Base-by-base conservation (phyloP, 2,797 vertebrate species). In the Peromyscus nudipes region DNA sequence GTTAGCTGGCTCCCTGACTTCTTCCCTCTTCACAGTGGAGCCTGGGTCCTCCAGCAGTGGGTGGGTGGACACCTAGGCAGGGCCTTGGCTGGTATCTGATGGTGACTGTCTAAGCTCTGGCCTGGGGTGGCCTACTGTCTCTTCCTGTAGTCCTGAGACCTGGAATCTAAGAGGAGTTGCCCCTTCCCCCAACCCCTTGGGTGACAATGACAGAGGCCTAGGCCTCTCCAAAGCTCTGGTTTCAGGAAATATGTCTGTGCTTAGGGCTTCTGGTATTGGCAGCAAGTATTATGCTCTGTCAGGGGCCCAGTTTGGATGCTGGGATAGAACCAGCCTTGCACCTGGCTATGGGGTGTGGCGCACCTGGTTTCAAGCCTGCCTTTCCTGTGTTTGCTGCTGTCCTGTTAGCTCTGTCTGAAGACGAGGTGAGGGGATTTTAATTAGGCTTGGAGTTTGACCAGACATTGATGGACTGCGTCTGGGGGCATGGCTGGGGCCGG, bases 161-260 rank as follows among this genome's bases (percentile, higher is more conserved):
- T 57, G 13, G 23, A 17, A 2, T 31, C 40, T 23, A 49, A 37
- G 60, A 64, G 69, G n/a, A 55, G 0, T 23, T 67, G 25, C 12
- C 23, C 71, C 43, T 16, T 14, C 64, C 16, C 31, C 5, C 55
- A 5, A 29, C 31, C 21, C 34, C 55, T 11, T 8, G 0, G 37
- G 92, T 46, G 77, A 94, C 94, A 88, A 34, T 37, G 0, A 37
- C 43, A 25, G 80, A 93, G 92, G 46, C 89, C 83, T 19, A 14
- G 86, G 87, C 69, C 87, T 94, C 81, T 86, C 13, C 10, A 5
- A 4, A 87, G 93, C 90, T 97, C 90, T 0, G 75, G 95, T 96
- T 98, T 97, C 96, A 97, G 96, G 96, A 97, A 97, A 91, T 16
- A 16, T 75, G 82, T 94, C 94, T 95, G 80, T n/a, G 14, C 83